Base-by-base conservation (phyloP, 1,140 invertebrate species). In the Drosophila eugracilis region DNA sequence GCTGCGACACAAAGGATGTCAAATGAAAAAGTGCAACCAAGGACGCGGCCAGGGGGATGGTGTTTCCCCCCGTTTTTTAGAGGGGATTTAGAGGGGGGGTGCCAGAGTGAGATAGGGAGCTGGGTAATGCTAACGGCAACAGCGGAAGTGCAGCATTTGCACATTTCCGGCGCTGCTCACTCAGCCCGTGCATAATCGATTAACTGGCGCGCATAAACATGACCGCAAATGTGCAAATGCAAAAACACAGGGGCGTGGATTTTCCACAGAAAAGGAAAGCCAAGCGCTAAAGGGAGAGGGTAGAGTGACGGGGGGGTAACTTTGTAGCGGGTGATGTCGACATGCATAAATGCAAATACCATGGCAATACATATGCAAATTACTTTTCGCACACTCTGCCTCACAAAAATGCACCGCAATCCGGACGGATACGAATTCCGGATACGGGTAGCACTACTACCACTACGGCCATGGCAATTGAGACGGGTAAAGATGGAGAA, bases 141-240 rank as follows among this genome's bases (percentile, higher is more conserved):
- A 58, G 69, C 78, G 80, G 80, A 85, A 76, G 72, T 78, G 67
- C 80, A 69, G 77, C 80, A 86, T 85, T 85, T 86, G 80, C 80
- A 86, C 80, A 86, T 85, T 85, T 85, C 80, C 80, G 76, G 77
- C 67, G 69, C 83, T 85, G 80, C 71, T 85, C 80, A 85, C 73
- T 85, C 80, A 80, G 81, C 72, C 80, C 77, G 75, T 80, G 80
- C 81, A 85, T 85, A 85, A 85, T 85, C 80, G 80, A 85, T 85
- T 85, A 85, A 85, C 80, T 85, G 77, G 81, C 63, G 72, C 81
- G 76, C 80, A 85, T 85, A 85, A 85, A 85, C 80, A 85, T 86
- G 80, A 86, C 80, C 80, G 80, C 83, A 85, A 85, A 85, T 85
- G 81, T 86, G 80, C 81, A 85, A 86, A 85, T 86, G 66, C 58